These are phyloP conservation scores for Poicephalus meyeri DNA, from an alignment of 2,113 vertebrate genomes.

Conservation along the genomic window DNA sequence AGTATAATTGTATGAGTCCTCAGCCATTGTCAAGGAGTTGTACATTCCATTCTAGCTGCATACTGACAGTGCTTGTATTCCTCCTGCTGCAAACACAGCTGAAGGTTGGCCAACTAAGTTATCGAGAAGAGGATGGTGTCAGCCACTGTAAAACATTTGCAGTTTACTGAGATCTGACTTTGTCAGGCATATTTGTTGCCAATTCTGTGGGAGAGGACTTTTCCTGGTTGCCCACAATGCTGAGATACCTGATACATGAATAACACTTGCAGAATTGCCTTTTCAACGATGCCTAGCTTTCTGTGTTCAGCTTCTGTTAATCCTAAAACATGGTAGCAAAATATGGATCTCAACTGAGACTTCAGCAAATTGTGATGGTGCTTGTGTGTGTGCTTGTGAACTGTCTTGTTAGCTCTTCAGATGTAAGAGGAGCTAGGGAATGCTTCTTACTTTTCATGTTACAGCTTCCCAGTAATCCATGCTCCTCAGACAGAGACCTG, in stretches of 20 bases:
- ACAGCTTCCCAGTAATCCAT: rapidly evolving
- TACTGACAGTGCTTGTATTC: neutral
- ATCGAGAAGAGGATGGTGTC: neutral
- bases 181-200: constrained; percentile 14
- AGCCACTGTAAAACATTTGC: constrained; percentile 15
- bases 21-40: neutral
- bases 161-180: constrained; percentile 34
- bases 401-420: neutral
- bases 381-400: neutral
- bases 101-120: neutral
- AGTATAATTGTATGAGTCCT: neutral
- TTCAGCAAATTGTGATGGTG: neutral
- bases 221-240: neutral
- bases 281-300: neutral
- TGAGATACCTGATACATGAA: neutral
- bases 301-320: neutral
- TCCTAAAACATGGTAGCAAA: neutral
- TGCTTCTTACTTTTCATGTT: neutral
- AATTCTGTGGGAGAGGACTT: neutral
- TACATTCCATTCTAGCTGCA: neutral
- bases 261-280: neutral
- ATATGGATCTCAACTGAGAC: neutral
- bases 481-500: neutral
- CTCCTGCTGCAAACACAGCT: constrained; percentile 22
- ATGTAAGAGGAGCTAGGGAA: neutral